A percentile compares a stretch with the other conserved stretches of the same genome.
Evolutionary conservation across 2,797 vertebrate species (phyloP).

Genomic region (Eremophila alpestris): DNA sequence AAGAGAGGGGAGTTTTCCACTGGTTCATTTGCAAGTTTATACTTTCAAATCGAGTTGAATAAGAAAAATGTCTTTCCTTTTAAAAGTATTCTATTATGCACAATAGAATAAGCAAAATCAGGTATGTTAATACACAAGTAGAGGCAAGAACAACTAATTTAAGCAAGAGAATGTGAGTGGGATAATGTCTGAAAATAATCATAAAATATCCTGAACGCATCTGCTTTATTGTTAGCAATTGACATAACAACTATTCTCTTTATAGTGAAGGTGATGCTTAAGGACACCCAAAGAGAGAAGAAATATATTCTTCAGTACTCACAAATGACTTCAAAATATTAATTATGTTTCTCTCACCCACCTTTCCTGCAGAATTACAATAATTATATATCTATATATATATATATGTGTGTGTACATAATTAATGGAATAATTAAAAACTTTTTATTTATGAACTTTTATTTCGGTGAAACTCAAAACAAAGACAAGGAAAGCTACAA

Average conservation of each 20-base stretch:
- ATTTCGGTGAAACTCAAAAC: background rate
- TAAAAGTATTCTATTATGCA: background rate
- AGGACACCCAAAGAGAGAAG: background rate
- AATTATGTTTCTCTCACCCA: background rate
- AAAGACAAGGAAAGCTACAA: background rate
- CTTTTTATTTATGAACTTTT: background rate
- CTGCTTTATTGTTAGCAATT: background rate
- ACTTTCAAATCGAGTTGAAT: background rate
- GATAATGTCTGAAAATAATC: background rate
- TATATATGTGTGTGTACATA: no score
- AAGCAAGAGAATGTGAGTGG: background rate
- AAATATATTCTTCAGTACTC: background rate
- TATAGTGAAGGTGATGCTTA: background rate
- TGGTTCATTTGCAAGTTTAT: background rate
- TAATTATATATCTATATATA: background rate
- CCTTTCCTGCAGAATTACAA: background rate
- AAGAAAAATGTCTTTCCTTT: background rate
- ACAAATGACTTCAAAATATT: background rate
- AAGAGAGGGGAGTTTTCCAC: background rate
- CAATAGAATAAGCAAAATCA: background rate
- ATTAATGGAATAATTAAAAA: background rate
- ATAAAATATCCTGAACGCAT: background rate
- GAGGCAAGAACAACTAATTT: background rate
- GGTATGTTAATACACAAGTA: background rate
- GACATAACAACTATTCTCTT: background rate